Base-by-base conservation (phyloP, 1,140 invertebrate species). In the Hylaeus volcanicus region DNA sequence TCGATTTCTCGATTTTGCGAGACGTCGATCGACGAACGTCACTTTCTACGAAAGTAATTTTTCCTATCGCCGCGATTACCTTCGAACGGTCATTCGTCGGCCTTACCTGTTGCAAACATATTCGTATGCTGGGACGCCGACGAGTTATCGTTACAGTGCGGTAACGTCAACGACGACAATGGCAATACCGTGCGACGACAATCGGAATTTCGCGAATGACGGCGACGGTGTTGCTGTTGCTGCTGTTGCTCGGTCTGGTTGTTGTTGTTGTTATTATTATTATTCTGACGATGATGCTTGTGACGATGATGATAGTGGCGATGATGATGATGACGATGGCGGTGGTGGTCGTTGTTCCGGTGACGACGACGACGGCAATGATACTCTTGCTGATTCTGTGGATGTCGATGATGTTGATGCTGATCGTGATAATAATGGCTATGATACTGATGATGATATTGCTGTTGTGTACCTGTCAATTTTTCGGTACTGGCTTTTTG, bases 51-150 rank as follows among this genome's bases (percentile, higher is more conserved):
- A 1, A 69, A 5, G 39, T 15, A n/a, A 12, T n/a, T 48, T 41
- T 26, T 65, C 26, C 26, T 26, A 26, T 26, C 26, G 26, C 26
- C 26, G 26, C 26, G 26, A 26, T 26, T 26, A 26, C 26, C 26
- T 26, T 26, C 26, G 26, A 26, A 26, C 26, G 26, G 26, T 26
- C 39, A 14, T 15, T 39, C 15, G 41, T 41, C 37, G 8, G 4
- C 2, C 64, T 87, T 89, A 89, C 88, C 88, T 89, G 88, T 71
- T 61, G 85, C 85, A 45, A 88, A 82, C 69, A 84, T 69, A 41
- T 73, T 66, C 45, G 61, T 43, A 26, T 37, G 73, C 45, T 75
- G 72, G 15, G 53, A 43, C 2, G 74, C n/a, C 14, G 58, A n/a
- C 2, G 41, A 63, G 58, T 65, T 58, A 48, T 75, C 39, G 61